Percentiles rank a stretch among this genome's conserved stretches.
These are phyloP conservation scores for Dryocosmus kuriphilus DNA, from an alignment of 2,888 invertebrate species.

Conservation along the genomic window DNA sequence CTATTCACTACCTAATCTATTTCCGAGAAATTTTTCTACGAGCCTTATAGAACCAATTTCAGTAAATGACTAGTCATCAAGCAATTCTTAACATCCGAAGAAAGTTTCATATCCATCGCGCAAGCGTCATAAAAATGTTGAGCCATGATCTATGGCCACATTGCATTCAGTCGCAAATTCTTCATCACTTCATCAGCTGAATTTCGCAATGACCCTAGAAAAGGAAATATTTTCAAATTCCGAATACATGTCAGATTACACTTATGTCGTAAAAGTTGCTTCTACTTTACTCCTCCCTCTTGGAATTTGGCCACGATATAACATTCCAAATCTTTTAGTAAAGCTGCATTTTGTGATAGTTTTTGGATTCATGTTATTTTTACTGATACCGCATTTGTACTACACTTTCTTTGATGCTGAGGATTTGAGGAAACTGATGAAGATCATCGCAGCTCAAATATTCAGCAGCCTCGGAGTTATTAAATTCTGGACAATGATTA, in stretches of 20 bases:
- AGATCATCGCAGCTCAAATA: conserved; percentile 68
- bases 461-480: conserved; percentile 70
- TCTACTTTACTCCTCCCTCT: conserved; percentile 66
- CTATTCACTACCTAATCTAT: conserved; percentile 2
- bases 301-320: conserved; percentile 71
- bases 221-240: conserved; percentile 2
- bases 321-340: conserved; percentile 55
- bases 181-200: background rate
- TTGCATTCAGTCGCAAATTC: background rate
- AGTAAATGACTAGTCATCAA: conserved; percentile 18
- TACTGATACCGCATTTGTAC: conserved; percentile 68
- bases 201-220: conserved; percentile 2
- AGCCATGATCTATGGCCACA: background rate
- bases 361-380: conserved; percentile 68
- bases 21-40: conserved; percentile 15
- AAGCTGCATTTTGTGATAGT: conserved; percentile 60
- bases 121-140: background rate
- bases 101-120: background rate
- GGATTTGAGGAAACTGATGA: conserved; percentile 69
- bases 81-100: background rate
- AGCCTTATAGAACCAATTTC: conserved; percentile 19
- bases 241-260: conserved; percentile 21
- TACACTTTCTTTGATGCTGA: conserved; percentile 70
- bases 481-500: conserved; percentile 71
- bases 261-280: conserved; percentile 65